Base-by-base conservation (phyloP, 2,113 vertebrate genomes). In the Machaerirhynchus nigripectus region DNA sequence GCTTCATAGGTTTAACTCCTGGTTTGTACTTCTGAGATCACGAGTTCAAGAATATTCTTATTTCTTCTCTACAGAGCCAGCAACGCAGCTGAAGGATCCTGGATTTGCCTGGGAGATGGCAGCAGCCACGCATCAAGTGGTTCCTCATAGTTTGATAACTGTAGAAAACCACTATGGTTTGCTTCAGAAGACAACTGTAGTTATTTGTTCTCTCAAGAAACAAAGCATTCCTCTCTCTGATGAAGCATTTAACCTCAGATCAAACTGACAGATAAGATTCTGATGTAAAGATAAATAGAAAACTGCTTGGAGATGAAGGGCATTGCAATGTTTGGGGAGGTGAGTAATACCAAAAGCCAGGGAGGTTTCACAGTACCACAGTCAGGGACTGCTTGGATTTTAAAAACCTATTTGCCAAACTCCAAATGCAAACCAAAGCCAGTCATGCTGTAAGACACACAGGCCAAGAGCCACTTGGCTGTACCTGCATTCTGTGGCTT, bases 231-330 rank as follows among this genome's bases (percentile, higher is more conserved):
- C 68, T 50, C 80, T 42, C 59, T 65, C 59, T 56, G 65, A 77
- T 77, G 81, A 89, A 71, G 50, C 75, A 42, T 68, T 85, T 93
- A 79, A 90, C 90, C 90, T 90, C 90, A 67, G 87, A 87, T 94
- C 6, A 3, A 89, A 87, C 63, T 61, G 57, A n/a, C 63, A 93
- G 91, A 79, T 79, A 94, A 76, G 61, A 68, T 67, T 59, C 57
- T 87, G 64, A 93, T 69, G 8, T 14, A 52, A 84, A 83, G 84
- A 91, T 95, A 87, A 90, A 70, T 12, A 75, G 53, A 69, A 73
- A 79, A 46, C 59, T 83, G 27, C 27, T 56, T 60, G 63, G 8
- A 93, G 74, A 90, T 73, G 75, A 85, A 73, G n/a, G 24, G 47
- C 77, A 79, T 61, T 85, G 59, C 74, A 71, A 79, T 69, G 23